A percentile compares a stretch with the other conserved stretches of the same genome.
phyloP scores from a whole-genome alignment of 1,140 invertebrate genomes.

The Musca domestica region DNA sequence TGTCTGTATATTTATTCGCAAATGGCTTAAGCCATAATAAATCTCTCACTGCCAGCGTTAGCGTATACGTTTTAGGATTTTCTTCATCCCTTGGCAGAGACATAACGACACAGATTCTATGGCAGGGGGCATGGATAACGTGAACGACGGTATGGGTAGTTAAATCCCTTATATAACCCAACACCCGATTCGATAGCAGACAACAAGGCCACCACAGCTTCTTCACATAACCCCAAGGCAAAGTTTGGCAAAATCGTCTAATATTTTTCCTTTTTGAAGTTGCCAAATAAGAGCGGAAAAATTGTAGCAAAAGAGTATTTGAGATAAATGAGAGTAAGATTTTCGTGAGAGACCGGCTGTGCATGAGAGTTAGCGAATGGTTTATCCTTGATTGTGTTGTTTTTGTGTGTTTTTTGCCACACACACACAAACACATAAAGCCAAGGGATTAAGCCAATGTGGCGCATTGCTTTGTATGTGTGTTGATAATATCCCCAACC shows the following conservation, averaged over 20 bases:
- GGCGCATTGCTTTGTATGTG: background rate
- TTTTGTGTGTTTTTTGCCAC: background rate
- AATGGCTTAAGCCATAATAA: constrained; percentile 21
- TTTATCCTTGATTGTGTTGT: background rate
- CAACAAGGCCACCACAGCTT: too few species aligned
- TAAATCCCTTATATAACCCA: too few species aligned
- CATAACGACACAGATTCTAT: too few species aligned
- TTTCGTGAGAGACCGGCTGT: background rate
- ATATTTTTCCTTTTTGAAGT: too few species aligned
- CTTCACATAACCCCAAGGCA: too few species aligned
- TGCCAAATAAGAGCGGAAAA: background rate
- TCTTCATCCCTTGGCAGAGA: too few species aligned
- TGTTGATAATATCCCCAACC: background rate
- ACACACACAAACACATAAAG: background rate
- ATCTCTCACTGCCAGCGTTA: constrained; percentile 13
- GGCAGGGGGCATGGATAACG: too few species aligned
- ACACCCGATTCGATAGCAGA: too few species aligned
- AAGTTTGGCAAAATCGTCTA: too few species aligned
- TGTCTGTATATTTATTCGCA: constrained; percentile 1
- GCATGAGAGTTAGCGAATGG: background rate
- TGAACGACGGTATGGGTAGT: too few species aligned
- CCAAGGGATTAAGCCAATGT: constrained; percentile 20
- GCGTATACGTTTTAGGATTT: background rate
- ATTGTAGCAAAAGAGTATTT: background rate
- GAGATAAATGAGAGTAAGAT: background rate